Percentiles rank a stretch among this genome's conserved stretches.
These are phyloP conservation scores for Tursiops truncatus DNA, from an alignment of 2,113 vertebrate species.

Conservation along the genomic window DNA sequence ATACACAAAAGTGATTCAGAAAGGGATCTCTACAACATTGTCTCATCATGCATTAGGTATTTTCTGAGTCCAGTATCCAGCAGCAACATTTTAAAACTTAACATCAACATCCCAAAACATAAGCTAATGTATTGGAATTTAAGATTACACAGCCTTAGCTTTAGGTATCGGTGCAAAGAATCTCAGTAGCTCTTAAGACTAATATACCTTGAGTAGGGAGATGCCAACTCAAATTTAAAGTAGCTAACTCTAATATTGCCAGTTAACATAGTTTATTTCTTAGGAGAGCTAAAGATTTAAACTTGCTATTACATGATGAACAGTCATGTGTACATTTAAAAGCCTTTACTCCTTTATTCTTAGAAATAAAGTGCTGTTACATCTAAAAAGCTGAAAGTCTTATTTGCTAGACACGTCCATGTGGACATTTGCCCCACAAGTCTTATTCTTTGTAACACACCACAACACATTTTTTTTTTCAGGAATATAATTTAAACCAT, in stretches of 20 bases:
- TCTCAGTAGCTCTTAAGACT: neutral
- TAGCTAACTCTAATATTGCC: neutral
- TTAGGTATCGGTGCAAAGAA: neutral
- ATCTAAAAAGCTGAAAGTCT: neutral
- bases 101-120: neutral
- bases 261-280: neutral
- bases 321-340: neutral
- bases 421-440: neutral
- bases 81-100: neutral
- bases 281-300: neutral
- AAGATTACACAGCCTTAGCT: neutral
- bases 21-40: neutral
- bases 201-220: neutral
- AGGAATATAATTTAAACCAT: constrained; percentile 16
- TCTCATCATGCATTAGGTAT: neutral
- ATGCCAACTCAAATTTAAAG: neutral
- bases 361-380: neutral
- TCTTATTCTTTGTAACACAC: neutral
- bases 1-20: neutral
- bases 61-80: neutral
- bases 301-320: neutral
- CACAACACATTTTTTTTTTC: neutral
- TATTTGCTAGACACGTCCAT: constrained; percentile 20
- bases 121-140: neutral
- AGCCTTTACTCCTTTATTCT: neutral